Base-by-base conservation (phyloP, 2,888 invertebrate species). In the Melanostoma mellinum region DNA sequence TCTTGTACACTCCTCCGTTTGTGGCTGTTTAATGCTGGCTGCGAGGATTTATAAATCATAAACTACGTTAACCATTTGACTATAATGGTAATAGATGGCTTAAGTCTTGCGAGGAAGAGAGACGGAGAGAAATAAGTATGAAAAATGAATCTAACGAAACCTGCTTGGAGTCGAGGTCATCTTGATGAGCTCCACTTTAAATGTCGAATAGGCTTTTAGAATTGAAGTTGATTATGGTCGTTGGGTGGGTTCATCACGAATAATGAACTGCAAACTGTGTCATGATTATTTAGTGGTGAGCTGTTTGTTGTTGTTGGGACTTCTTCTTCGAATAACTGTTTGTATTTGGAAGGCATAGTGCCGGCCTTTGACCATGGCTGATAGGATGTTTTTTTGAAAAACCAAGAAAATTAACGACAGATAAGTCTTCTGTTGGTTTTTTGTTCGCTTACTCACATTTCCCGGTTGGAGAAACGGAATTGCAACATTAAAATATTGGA, bases 31-130 rank as follows among this genome's bases (percentile, higher is more conserved):
- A 48, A 30, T 46, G 78, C 32, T 20, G 35, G 53, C 33, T 38
- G 36, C 40, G 68, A 68, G 74, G 79, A 67, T 67, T 74, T 74
- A 61, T 56, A 79, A 74, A 69, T 63, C 56, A 79, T 74, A 79
- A 56, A 63, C 68, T 38, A 46, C 72, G 50, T 40, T 44, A 60
- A 40, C 63, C 69, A 63, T 77, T 63, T n/a, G 52, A 50, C 50
- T 63, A 56, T 65, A 40, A 32, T 36, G n/a, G 46, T 42, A 33
- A 40, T 60, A 35, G 55, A 74, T 55, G 78, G 53, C 36, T 74
- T 73, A 20, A 8, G 60, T 10, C 10, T 52, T 38, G 38, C 48
- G 4, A 48, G 9, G 63, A 20, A 69, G 9, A 55, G 46, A 68
- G 3, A 50, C 5, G 6, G n/a, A 58, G 32, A 44, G 8, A 4